phyloP scores from a whole-genome alignment of 2,113 vertebrate species.

The Chitala chitala region DNA sequence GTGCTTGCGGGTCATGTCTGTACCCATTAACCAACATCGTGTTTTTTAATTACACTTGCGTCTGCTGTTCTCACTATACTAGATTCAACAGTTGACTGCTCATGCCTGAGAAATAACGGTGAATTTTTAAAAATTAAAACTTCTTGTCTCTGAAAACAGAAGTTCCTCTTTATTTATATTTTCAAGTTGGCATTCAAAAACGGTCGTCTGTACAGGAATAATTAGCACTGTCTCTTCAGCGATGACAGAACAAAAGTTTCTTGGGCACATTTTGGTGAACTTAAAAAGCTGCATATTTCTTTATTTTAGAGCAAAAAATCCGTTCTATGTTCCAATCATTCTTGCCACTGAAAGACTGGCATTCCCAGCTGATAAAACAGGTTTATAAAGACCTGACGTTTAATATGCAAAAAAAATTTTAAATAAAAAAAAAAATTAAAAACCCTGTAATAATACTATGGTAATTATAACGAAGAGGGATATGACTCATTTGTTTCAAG shows the following conservation, averaged over 20 bases:
- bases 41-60: background rate
- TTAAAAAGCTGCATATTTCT: background rate
- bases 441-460: background rate
- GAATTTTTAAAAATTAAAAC: background rate
- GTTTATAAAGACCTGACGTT: background rate
- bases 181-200: constrained; percentile 1
- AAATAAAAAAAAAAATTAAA: background rate
- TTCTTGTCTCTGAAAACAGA: background rate
- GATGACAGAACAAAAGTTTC: background rate
- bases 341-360: background rate
- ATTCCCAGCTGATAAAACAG: background rate
- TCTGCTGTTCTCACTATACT: background rate
- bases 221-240: background rate
- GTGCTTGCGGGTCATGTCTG: background rate
- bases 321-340: background rate
- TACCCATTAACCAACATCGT: background rate
- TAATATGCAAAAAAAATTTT: background rate
- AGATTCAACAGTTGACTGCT: background rate
- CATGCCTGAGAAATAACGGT: background rate
- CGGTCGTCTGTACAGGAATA: background rate
- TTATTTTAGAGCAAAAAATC: background rate
- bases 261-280: background rate
- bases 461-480: background rate
- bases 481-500: background rate
- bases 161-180: background rate